phyloP scores from a whole-genome alignment of 2,888 invertebrate species.

The Panzeria rudis region DNA sequence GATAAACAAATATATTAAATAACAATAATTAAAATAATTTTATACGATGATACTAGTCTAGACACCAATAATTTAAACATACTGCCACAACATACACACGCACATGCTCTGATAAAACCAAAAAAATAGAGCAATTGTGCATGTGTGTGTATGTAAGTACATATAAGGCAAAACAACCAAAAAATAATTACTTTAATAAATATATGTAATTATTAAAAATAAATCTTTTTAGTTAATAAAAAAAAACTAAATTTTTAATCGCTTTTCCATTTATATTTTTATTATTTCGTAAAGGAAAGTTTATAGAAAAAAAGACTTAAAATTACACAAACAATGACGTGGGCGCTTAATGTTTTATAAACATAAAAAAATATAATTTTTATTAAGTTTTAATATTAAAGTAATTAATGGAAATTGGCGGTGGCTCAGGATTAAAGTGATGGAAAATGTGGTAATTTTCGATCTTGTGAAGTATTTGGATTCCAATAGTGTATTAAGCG shows the following conservation, averaged over 20 bases:
- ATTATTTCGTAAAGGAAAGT: constrained; percentile 5
- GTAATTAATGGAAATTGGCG: neutral
- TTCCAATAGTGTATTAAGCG: too few species aligned
- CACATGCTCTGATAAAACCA: neutral
- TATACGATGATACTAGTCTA: constrained; percentile 76
- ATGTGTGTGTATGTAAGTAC: neutral
- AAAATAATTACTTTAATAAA: constrained; percentile 44
- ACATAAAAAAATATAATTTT: neutral
- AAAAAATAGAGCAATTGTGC: neutral
- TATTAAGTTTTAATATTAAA: neutral
- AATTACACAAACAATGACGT: neutral
- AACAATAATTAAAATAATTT: constrained; percentile 74
- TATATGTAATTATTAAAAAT: constrained; percentile 25
- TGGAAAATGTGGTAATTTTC: neutral
- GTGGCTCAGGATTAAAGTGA: neutral
- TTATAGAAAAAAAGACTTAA: constrained; percentile 18
- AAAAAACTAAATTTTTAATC: constrained; percentile 18
- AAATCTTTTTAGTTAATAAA: constrained; percentile 6
- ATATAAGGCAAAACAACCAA: constrained; percentile 27
- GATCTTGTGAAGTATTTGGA: too few species aligned
- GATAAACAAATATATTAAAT: constrained; percentile 60
- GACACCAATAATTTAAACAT: constrained; percentile 65
- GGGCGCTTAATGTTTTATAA: neutral
- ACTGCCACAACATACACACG: neutral
- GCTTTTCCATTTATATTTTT: constrained; percentile 8